Conservation (phyloP, 2,797 vertebrate species). For the Epinephelus awoara region DNA sequence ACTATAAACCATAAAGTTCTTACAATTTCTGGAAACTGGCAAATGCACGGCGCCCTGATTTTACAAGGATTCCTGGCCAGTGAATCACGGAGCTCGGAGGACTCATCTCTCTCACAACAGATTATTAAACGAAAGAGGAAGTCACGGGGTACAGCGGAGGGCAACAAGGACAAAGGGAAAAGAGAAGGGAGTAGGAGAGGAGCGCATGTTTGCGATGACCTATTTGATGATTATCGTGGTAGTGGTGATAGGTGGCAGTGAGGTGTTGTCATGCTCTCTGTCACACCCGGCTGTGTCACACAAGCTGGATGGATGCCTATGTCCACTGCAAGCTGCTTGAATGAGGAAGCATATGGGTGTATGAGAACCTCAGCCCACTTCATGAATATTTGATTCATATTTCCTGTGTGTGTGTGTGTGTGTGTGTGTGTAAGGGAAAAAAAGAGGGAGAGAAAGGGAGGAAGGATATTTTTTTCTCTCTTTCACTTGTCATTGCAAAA, state of each 20-base stretch:
- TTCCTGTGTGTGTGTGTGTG: conserved; percentile 76
- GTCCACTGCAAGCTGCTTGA: conserved; percentile 85
- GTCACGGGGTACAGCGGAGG: conserved; percentile 61
- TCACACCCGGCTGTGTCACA: conserved; percentile 74
- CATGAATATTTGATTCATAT: conserved; percentile 90
- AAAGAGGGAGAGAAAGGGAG: conserved; percentile 38
- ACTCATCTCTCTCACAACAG: conserved; percentile 80
- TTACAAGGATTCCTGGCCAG: conserved; percentile 85
- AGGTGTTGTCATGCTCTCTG: conserved; percentile 73
- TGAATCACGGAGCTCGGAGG: conserved; percentile 80
- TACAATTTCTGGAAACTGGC: conserved; percentile 86
- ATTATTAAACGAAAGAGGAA: conserved; percentile 81
- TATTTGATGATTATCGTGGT: conserved; percentile 60
- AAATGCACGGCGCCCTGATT: conserved; percentile 77
- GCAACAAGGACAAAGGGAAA: conserved; percentile 61
- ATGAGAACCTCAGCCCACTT: conserved; percentile 84
- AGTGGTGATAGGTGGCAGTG: conserved; percentile 63
- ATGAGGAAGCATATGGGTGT: conserved; percentile 87
- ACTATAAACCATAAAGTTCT: conserved; percentile 85
- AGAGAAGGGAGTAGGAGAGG: conserved; percentile 7
- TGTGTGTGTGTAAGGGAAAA: conserved; percentile 19
- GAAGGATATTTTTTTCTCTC: conserved; percentile 34
- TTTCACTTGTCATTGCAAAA: conserved; percentile 79
- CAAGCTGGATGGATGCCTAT: conserved; percentile 76
- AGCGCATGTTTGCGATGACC: conserved; percentile 53